Percentiles rank a stretch among this genome's conserved stretches.
Evolutionary conservation across 1,140 invertebrate genomes (phyloP).

Genomic region (Halotydeus destructor): DNA sequence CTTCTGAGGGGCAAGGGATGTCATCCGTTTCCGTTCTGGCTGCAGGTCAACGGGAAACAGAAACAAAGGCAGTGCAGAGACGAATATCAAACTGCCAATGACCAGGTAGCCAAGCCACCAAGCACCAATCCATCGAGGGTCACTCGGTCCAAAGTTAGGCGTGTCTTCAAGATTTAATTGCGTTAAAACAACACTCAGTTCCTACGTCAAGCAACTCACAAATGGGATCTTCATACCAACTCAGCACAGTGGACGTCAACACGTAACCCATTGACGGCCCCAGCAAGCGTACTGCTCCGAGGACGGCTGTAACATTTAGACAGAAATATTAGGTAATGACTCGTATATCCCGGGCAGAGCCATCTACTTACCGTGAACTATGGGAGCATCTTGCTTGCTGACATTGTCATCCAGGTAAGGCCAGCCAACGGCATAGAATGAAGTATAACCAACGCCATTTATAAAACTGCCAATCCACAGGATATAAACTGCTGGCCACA

Average conservation of each 20-base stretch:
- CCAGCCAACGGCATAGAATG: constrained; percentile 19
- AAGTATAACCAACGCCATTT: constrained; percentile 18
- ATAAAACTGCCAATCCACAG: constrained; percentile 22
- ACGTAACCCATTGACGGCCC: constrained; percentile 16
- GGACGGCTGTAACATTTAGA: too few species aligned
- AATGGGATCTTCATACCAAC: constrained; percentile 17
- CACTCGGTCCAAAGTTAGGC: too few species aligned
- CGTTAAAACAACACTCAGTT: too few species aligned
- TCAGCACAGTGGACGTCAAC: constrained; percentile 13
- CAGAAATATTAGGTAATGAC: too few species aligned
- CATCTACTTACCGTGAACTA: too few species aligned
- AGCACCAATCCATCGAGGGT: constrained; percentile 28
- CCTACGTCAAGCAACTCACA: too few species aligned
- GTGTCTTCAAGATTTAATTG: too few species aligned
- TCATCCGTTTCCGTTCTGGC: too few species aligned
- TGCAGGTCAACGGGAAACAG: constrained; percentile 18
- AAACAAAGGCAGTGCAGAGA: constrained; percentile 18
- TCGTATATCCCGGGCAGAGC: too few species aligned
- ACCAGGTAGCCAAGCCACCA: constrained; percentile 33
- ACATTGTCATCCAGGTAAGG: constrained; percentile 24
- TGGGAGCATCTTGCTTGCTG: constrained; percentile 20
- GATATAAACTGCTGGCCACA: constrained; percentile 16
- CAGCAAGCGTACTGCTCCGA: constrained; percentile 15
- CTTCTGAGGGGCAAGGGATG: too few species aligned
- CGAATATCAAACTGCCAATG: constrained; percentile 15